Base-by-base conservation (phyloP, 2,797 vertebrate species). In the Pempheris klunzingeri region DNA sequence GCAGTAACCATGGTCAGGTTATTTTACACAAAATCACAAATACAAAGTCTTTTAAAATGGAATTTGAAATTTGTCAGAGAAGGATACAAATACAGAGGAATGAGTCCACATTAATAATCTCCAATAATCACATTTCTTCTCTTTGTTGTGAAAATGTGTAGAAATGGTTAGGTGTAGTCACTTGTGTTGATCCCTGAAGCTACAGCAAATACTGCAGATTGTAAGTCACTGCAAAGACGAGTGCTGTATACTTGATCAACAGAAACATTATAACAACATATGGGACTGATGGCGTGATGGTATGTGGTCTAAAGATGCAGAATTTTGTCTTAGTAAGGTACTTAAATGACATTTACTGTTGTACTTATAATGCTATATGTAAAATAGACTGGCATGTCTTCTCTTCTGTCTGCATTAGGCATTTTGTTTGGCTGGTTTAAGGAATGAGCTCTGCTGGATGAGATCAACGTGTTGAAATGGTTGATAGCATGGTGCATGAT, bases 401-500 rank as follows among this genome's bases (percentile, higher is more conserved):
- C n/a, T n/a, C n/a, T n/a, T 57, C 10, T 44, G 60, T 66, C 20
- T 57, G 34, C 59, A 44, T 41, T 36, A 20, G 26, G 10, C 20
- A 5, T 54, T 74, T 47, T 66, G 43, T 74, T 74, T 74, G 68
- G 67, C 67, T 74, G 71, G 30, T 65, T 72, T 79, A 12, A 46
- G 28, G 59, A 78, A 78, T 71, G 62, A 76, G 36, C 32, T 52
- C 15, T 52, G 41, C 32, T 26, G 36, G 66, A 77, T 68, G 63
- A 75, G 15, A 10, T 75, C 61, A 63, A 36, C 57, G 38, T 62
- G 79, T 55, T 64, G 17, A 55, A 62, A 26, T 26, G 44, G 66
- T 80, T 72, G 67, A 69, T 43, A 67, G 88, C 87, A 89, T 89
- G 78, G 78, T 87, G 90, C 93, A 92, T 87, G 87, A 92, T 76